phyloP scores from a whole-genome alignment of 2,113 vertebrate genomes.

The Thamnaconus septentrionalis region DNA sequence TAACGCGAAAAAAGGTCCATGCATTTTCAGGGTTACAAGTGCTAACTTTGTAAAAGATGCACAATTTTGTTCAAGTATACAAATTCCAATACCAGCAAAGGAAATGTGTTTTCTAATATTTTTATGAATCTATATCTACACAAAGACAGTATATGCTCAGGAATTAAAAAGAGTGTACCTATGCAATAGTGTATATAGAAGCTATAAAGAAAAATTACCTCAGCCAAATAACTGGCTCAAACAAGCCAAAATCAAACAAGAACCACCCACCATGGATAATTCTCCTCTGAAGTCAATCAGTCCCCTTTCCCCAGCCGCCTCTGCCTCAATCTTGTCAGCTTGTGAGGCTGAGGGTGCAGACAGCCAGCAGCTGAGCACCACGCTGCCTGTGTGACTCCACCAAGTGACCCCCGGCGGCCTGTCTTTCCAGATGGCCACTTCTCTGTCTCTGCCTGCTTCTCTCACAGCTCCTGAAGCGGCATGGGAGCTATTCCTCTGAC shows the following conservation, averaged over 20 bases:
- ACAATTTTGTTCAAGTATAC: neutral
- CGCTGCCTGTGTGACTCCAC: conserved; percentile 51
- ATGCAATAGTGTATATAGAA: conserved; percentile 2
- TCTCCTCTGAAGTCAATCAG: neutral
- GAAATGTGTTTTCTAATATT: no score
- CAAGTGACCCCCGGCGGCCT: conserved; percentile 58
- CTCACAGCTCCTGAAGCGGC: conserved; percentile 18
- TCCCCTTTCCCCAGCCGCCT: neutral
- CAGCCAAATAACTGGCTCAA: neutral
- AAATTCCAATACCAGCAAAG: neutral
- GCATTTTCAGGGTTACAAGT: neutral
- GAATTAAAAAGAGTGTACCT: neutral
- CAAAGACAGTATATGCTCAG: no score
- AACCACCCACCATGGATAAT: conserved; percentile 26
- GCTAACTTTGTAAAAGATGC: neutral
- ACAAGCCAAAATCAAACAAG: conserved; percentile 24
- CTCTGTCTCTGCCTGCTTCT: conserved; percentile 25
- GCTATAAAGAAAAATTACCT: neutral
- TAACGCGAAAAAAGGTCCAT: neutral
- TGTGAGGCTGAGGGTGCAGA: conserved; percentile 39
- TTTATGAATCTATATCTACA: no score
- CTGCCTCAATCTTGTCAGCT: conserved; percentile 36
- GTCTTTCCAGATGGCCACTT: conserved; percentile 66
- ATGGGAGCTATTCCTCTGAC: conserved; percentile 27
- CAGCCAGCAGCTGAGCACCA: conserved; percentile 63